Evolutionary conservation across 2,888 invertebrate species (phyloP).

Genomic region (Athetis lepigone): DNA sequence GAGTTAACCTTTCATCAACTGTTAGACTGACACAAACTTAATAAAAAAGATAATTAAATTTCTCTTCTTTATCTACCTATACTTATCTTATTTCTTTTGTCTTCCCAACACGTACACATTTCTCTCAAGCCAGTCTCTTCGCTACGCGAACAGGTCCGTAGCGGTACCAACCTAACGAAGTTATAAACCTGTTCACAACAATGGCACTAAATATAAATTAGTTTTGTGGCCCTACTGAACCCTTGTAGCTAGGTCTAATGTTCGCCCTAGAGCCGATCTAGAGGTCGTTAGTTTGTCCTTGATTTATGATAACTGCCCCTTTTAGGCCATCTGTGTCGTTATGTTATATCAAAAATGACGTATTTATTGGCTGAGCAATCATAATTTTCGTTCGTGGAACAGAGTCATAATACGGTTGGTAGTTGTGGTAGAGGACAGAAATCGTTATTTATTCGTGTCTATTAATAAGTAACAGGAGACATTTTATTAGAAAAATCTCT

Average conservation of each 20-base stretch:
- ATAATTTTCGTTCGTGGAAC: slow-evolving; percentile 15
- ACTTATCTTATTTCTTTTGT: slow-evolving; percentile 2
- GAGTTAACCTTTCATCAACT: not conserved
- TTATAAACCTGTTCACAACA: slow-evolving; percentile 42
- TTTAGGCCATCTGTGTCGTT: slow-evolving; percentile 21
- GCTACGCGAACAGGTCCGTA: slow-evolving; percentile 27
- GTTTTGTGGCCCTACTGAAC: slow-evolving; percentile 28
- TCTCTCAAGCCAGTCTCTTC: slow-evolving; percentile 1
- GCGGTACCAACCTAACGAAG: slow-evolving; percentile 42
- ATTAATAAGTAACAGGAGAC: not conserved
- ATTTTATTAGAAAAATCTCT: not conserved
- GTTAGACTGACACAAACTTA: slow-evolving; percentile 10
- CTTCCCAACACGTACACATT: slow-evolving; percentile 15
- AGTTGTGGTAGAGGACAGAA: not conserved
- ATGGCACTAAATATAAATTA: slow-evolving; percentile 48
- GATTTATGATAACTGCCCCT: slow-evolving; percentile 41
- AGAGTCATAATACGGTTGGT: slow-evolving; percentile 8
- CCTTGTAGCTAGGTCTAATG: slow-evolving; percentile 37
- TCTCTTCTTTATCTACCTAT: slow-evolving; percentile 2
- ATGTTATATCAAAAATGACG: slow-evolving; percentile 16
- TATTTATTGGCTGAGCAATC: slow-evolving; percentile 36
- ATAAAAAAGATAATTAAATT: slow-evolving; percentile 30
- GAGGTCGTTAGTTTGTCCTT: slow-evolving; percentile 11
- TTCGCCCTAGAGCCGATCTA: slow-evolving; percentile 4
- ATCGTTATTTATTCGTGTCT: slow-evolving; percentile 3